Conservation (phyloP, 2,888 invertebrate genomes). For the Epistrophe eligans region DNA sequence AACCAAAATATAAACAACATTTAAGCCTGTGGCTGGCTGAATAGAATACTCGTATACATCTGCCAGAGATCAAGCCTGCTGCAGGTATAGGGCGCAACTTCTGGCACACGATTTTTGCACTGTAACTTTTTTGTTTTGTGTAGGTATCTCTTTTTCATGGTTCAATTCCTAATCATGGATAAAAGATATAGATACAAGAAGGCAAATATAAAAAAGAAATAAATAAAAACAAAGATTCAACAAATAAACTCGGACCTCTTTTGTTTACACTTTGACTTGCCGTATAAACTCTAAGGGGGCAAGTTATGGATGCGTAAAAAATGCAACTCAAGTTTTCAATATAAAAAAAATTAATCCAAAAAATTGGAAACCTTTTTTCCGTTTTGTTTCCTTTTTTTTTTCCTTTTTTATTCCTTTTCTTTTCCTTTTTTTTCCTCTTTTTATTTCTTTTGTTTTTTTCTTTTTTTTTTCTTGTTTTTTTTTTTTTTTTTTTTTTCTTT, state of each 20-base stretch:
- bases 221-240: background rate
- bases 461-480: no score
- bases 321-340: background rate
- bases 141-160: slow-evolving; percentile 30
- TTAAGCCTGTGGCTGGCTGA: background rate
- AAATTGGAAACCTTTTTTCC: no score
- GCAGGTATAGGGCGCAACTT: slow-evolving; percentile 3
- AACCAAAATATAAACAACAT: slow-evolving; percentile 34
- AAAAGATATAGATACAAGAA: slow-evolving; percentile 1
- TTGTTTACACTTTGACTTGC: slow-evolving; percentile 53
- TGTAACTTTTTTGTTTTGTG: background rate
- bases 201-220: slow-evolving; percentile 6
- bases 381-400: no score
- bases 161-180: slow-evolving; percentile 62
- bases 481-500: no score
- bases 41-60: slow-evolving; percentile 17
- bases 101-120: slow-evolving; percentile 44
- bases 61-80: slow-evolving; percentile 10
- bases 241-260: slow-evolving; percentile 55
- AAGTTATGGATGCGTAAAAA: background rate
- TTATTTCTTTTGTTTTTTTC: no score
- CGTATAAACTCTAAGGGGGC: background rate
- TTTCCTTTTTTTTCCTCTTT: no score
- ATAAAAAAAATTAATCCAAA: no score
- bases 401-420: no score